Evolutionary conservation across 1,140 invertebrate genomes (phyloP).

Genomic region (Brachionus koreanus): DNA sequence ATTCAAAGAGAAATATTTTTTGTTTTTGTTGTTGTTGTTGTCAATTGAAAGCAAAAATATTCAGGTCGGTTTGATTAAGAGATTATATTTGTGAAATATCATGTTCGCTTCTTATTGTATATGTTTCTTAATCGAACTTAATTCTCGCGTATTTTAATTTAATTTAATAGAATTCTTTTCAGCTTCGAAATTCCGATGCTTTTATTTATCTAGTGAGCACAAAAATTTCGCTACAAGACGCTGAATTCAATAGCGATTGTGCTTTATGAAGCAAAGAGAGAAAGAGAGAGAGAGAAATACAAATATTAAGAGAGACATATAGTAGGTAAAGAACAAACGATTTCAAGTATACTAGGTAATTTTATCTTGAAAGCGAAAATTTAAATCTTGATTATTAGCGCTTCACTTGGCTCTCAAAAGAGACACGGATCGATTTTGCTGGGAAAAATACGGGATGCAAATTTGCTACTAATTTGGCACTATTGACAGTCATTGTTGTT

Average conservation of each 20-base stretch:
- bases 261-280: background rate
- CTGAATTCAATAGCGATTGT: background rate
- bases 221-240: constrained; percentile 10
- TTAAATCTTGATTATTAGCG: background rate
- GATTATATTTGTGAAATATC: constrained; percentile 33
- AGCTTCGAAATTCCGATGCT: background rate
- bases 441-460: background rate
- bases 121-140: background rate
- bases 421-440: background rate
- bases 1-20: background rate
- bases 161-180: constrained; percentile 16
- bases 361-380: background rate
- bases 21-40: background rate
- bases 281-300: background rate
- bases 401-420: background rate
- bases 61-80: constrained; percentile 43
- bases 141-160: background rate
- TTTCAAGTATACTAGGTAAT: background rate
- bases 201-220: background rate
- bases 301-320: background rate
- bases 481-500: constrained; percentile 5
- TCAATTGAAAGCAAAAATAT: constrained; percentile 24
- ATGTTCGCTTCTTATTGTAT: constrained; percentile 22
- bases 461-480: background rate
- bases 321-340: background rate